Percentiles rank a stretch among this genome's conserved stretches.
phyloP scores from a whole-genome alignment of 2,888 invertebrate species.

The Esperia sulphurella region DNA sequence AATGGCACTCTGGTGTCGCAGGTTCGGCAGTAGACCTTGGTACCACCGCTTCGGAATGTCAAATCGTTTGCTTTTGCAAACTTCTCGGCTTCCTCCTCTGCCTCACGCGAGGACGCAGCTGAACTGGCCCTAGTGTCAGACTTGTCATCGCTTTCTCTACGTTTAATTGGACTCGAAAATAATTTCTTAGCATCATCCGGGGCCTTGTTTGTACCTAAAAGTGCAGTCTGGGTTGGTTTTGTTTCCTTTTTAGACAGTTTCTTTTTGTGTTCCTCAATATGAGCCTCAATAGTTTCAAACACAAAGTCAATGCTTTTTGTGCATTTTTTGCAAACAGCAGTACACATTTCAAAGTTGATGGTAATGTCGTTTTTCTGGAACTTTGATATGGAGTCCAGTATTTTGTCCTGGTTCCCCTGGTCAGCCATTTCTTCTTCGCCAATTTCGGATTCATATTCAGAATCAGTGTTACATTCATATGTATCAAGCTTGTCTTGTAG shows the following conservation, averaged over 20 bases:
- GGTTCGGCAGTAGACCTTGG: conserved; percentile 19
- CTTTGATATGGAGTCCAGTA: conserved; percentile 12
- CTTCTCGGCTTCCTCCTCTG: conserved; percentile 13
- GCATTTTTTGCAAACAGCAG: conserved; percentile 33
- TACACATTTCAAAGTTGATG: conserved; percentile 26
- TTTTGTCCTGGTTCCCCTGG: neutral
- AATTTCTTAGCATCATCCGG: neutral
- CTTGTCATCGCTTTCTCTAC: conserved; percentile 3
- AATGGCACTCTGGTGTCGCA: conserved; percentile 20
- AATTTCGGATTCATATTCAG: neutral
- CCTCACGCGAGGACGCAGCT: conserved; percentile 6
- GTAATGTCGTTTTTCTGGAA: conserved; percentile 33
- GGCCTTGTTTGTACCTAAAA: neutral
- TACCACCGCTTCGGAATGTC: conserved; percentile 6
- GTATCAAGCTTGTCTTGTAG: conserved; percentile 1
- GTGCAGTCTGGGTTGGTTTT: neutral
- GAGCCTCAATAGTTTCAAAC: conserved; percentile 18
- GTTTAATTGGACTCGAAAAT: conserved; percentile 5
- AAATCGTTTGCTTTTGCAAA: conserved; percentile 21
- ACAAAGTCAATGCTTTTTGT: conserved; percentile 19
- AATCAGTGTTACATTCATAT: neutral
- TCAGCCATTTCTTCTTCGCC: neutral
- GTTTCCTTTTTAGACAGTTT: conserved; percentile 10
- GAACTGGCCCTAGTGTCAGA: conserved; percentile 5
- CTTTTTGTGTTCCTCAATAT: conserved; percentile 27